These are phyloP conservation scores for Galbula dea DNA, from an alignment of 2,113 vertebrate species.

Conservation along the genomic window DNA sequence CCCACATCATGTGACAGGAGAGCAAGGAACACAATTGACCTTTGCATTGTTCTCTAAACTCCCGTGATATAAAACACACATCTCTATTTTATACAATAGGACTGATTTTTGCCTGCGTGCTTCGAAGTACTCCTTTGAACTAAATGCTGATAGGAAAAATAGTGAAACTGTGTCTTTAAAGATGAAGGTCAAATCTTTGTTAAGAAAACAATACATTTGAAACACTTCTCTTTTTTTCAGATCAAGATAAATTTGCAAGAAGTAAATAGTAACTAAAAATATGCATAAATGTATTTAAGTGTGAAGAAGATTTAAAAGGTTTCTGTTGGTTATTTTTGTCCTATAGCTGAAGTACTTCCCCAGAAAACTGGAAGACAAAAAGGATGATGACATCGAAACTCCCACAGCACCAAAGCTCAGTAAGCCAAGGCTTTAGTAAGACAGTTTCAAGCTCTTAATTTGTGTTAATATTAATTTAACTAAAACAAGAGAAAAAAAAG, in stretches of 20 bases:
- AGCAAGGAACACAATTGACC: conserved; percentile 67
- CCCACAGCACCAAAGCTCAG: not conserved
- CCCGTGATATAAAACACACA: conserved; percentile 37
- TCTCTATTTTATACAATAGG: conserved; percentile 17
- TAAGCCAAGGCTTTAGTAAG: not conserved
- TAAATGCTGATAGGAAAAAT: conserved; percentile 9
- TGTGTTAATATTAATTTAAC: not conserved
- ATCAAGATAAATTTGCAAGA: not conserved
- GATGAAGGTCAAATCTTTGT: conserved; percentile 8
- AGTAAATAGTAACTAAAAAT: conserved; percentile 47
- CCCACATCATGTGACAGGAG: conserved; percentile 57
- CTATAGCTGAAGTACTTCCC: not conserved
- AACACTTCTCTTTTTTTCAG: not conserved
- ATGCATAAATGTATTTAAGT: not conserved
- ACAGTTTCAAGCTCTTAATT: not conserved
- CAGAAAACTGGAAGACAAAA: not conserved
- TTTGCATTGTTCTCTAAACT: conserved; percentile 69
- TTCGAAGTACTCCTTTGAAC: conserved; percentile 39
- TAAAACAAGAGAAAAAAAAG: not conserved
- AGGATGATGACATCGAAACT: not conserved
- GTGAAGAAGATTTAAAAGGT: not conserved
- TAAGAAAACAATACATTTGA: not conserved
- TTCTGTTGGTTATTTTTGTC: not conserved
- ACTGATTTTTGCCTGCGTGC: not conserved
- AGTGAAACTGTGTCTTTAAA: not conserved